Percentiles rank a stretch among this genome's conserved stretches.
Conservation (phyloP, 2,797 vertebrate genomes). For the Lophius americanus region DNA sequence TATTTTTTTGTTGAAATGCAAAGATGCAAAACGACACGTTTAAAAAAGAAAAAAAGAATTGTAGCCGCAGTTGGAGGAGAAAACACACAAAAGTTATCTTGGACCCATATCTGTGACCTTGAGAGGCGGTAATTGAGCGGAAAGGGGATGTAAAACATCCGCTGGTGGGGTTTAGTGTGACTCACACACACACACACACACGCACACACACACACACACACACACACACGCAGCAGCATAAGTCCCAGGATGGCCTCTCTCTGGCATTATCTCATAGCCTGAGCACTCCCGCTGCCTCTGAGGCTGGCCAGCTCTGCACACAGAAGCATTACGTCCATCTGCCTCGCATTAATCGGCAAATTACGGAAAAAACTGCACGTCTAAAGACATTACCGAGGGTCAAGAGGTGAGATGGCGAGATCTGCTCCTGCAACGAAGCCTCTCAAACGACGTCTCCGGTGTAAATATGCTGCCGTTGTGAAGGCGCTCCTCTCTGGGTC, state of each 20-base stretch:
- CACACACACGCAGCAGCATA: slow-evolving; percentile 42
- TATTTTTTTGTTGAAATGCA: slow-evolving; percentile 41
- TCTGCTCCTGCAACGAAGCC: background rate
- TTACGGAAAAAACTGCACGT: slow-evolving; percentile 71
- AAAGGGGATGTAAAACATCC: slow-evolving; percentile 82
- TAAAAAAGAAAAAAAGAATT: slow-evolving; percentile 18
- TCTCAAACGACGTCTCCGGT: too few relatives aligned
- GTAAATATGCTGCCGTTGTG: too few relatives aligned
- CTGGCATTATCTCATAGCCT: slow-evolving; percentile 80
- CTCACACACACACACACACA: slow-evolving; percentile 41
- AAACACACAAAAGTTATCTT: slow-evolving; percentile 64
- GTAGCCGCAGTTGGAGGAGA: slow-evolving; percentile 40
- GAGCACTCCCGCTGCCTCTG: slow-evolving; percentile 73
- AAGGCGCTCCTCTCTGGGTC: too few relatives aligned
- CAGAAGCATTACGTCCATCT: slow-evolving; percentile 82
- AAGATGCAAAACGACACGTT: slow-evolving; percentile 54
- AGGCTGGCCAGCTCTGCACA: slow-evolving; percentile 61
- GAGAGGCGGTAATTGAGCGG: slow-evolving; percentile 72
- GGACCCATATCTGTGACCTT: slow-evolving; percentile 75
- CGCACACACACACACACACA: slow-evolving; percentile 29
- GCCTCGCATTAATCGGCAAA: slow-evolving; percentile 81
- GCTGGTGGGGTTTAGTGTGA: slow-evolving; percentile 71
- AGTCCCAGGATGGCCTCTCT: slow-evolving; percentile 68
- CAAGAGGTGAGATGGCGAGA: slow-evolving; percentile 6
- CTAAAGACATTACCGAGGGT: slow-evolving; percentile 67